Base-by-base conservation (phyloP, 2,888 invertebrate species). In the Drosophila nr. perissopoda region DNA sequence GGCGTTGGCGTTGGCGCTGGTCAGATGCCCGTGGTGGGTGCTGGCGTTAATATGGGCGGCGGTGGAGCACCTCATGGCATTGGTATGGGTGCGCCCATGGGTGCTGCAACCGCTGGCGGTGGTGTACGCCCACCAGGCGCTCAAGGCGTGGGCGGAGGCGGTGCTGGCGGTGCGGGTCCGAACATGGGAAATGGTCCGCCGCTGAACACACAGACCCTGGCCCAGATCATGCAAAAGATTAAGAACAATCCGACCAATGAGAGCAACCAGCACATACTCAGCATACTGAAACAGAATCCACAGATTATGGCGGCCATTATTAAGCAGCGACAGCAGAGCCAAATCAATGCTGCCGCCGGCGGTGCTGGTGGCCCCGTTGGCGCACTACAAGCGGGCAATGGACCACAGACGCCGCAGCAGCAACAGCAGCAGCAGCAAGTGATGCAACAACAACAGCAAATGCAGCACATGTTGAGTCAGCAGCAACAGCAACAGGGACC, bases 261-360 rank as follows among this genome's bases (percentile, higher is more conserved):
- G 91, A 98, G 99, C 92, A 98, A 99, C 91, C 96, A 96, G 91
- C 97, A 97, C 93, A 96, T 97, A 73, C 94, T 98, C 75, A 96
- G 96, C 90, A 98, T 99, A 91, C 95, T 99, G 77, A 98, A 98
- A 93, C 96, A 97, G 79, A 98, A 98, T 94, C 99, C 99, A 48
- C 97, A 97, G 88, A 94, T 99, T 54, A 98, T 99, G 98, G 98
- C 98, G 65, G 98, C 98, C 63, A 98, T 98, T 92, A 97, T 99
- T 81, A 98, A 98, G 91, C 97, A 97, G 93, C 94, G 97, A 92
- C 96, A 96, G 94, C 95, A 93, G 76, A 92, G 91, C 79, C 92
- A 92, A 86, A 84, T 87, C 7, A 93, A 92, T 77, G 88, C 92
- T 29, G 89, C 83, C 31, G 83, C 81, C 5, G 85, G 89, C 21